phyloP scores from a whole-genome alignment of 1,140 invertebrate species.

The Cepaea nemoralis region DNA sequence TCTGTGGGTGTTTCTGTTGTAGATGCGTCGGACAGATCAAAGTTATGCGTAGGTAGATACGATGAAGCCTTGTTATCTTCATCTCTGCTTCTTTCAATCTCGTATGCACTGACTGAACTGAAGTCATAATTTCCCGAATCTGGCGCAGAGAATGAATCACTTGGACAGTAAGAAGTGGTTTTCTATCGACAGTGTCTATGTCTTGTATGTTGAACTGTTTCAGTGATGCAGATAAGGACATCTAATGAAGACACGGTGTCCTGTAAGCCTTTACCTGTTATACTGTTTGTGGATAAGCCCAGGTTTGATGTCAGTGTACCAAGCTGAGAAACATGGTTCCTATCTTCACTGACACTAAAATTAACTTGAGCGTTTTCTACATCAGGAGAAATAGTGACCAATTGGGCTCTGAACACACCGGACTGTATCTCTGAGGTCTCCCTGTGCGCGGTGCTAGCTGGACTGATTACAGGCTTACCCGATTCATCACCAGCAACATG shows the following conservation, averaged over 20 bases:
- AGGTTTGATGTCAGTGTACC: no score
- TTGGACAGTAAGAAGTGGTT: background rate
- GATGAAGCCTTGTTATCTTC: background rate
- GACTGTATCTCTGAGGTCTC: background rate
- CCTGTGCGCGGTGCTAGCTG: background rate
- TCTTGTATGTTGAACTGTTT: constrained; percentile 11
- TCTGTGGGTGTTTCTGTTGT: constrained; percentile 35
- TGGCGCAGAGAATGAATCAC: background rate
- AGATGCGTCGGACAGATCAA: constrained; percentile 23
- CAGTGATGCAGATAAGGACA: constrained; percentile 2
- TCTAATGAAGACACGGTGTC: background rate
- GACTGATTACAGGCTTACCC: background rate
- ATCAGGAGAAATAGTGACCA: no score
- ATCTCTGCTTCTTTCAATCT: background rate
- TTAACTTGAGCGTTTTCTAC: no score
- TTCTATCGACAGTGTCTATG: background rate
- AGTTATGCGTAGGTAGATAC: background rate
- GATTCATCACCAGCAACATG: background rate
- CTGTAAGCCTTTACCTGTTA: no score
- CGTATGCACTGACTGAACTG: background rate
- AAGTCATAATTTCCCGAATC: background rate
- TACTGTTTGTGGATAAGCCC: no score
- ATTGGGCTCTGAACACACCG: no score
- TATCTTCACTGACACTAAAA: no score
- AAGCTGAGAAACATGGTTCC: no score